These are phyloP conservation scores for Semnornis frantzii DNA, from an alignment of 2,113 vertebrate species.

Conservation along the genomic window DNA sequence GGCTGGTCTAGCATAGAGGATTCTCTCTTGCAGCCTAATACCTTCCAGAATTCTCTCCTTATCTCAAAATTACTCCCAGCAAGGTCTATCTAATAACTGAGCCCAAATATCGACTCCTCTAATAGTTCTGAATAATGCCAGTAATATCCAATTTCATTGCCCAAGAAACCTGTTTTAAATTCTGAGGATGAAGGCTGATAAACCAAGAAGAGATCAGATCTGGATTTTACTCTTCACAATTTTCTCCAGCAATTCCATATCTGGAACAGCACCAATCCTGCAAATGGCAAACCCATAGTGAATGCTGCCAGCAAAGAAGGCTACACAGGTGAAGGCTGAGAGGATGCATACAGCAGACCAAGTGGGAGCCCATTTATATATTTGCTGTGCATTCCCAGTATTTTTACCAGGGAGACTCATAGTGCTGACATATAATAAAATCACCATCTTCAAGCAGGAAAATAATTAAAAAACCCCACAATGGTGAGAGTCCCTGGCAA, in stretches of 20 bases:
- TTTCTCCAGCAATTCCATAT: background rate
- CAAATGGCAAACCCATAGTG: background rate
- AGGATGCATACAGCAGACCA: background rate
- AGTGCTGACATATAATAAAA: background rate
- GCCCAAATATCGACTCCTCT: background rate
- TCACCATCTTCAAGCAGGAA: background rate
- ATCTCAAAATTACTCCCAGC: background rate
- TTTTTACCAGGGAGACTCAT: background rate
- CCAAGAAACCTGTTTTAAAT: background rate
- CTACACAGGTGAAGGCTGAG: background rate
- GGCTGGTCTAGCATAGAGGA: background rate
- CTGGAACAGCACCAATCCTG: background rate
- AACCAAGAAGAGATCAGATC: background rate
- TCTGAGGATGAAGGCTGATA: background rate
- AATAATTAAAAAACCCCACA: accelerated
- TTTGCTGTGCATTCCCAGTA: background rate
- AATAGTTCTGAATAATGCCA: background rate
- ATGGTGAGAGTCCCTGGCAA: background rate
- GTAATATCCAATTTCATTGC: background rate
- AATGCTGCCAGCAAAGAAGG: background rate
- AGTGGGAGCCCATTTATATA: background rate
- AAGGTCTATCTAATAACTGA: background rate
- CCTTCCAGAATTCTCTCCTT: background rate
- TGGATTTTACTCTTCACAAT: background rate
- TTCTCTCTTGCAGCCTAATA: background rate